Evolutionary conservation across 2,113 vertebrate genomes (phyloP), one percentile per base, ranked within the genome.

Genomic region (Myiozetetes cayanensis): DNA sequence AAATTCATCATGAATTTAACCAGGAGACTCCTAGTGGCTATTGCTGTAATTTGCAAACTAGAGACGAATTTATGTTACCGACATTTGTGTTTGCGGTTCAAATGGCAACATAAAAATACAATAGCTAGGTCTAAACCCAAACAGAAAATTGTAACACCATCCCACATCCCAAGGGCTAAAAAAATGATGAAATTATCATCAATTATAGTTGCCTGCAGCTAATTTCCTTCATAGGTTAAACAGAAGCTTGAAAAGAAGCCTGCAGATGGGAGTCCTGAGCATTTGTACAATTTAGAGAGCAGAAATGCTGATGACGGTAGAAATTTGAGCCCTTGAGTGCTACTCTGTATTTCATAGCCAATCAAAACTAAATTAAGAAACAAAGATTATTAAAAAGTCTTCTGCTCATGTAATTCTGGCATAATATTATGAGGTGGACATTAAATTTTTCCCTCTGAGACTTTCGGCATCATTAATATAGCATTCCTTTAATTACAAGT

Each of bases 301-400:
- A 96, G 97, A 98, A 98, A 96, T 98, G 98, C 98, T 98, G 98
- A 98, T 97, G 98, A 89, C 63, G 70, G 95, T 93, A 90, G 98
- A 98, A 99, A 98, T 96, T 87, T 52, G 97, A 98, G 96, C 97
- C 97, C 97, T 95, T 92, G 97, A 98, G 97, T 98, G 96, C 97
- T 90, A 77, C 94, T 96, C 63, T 94, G 97, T 97, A 98, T 98
- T 98, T 99, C 97, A 97, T 96, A 97, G 95, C 98, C 98, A 98
- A 98, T 98, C 98, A 98, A 98, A 98, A 97, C 97, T 98, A 98
- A 98, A 98, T 98, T 98, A 98, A 98, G 98, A 98, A 98, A 98
- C 97, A 95, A 97, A 97, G 97, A 97, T 98, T 98, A 98, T 98
- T 98, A 98, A 98, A 98, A 98, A 97, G 92, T 95, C 97, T 97